phyloP scores from a whole-genome alignment of 2,888 invertebrate genomes.

The Opisthograptis luteolata region DNA sequence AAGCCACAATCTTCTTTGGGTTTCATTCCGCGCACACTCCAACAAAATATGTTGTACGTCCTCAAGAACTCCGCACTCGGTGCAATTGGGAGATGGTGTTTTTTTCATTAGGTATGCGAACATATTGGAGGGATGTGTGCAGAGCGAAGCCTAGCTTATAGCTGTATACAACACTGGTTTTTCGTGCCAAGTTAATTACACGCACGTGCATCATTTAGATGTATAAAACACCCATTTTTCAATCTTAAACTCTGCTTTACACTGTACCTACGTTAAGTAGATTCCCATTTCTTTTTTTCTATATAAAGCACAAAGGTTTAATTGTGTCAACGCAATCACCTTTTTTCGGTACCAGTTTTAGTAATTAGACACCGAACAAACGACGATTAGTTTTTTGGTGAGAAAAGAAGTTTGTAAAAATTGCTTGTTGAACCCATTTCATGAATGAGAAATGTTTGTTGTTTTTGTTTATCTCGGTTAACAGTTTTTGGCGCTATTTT shows the following conservation, averaged over 20 bases:
- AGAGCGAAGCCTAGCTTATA: too few species aligned
- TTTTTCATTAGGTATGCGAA: too few species aligned
- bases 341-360: conserved; percentile 12
- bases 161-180: too few species aligned
- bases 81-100: too few species aligned
- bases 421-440: conserved; percentile 12
- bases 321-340: conserved; percentile 31
- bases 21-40: too few species aligned
- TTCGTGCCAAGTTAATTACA: too few species aligned
- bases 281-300: conserved; percentile 21
- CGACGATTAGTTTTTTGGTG: conserved; percentile 7
- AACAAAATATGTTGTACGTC: too few species aligned
- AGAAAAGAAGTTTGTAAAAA: conserved; percentile 8
- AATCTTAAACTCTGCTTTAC: background rate
- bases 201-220: too few species aligned
- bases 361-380: conserved; percentile 8
- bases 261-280: background rate
- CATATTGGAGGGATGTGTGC: too few species aligned
- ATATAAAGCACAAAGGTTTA: conserved; percentile 26
- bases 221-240: too few species aligned
- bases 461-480: conserved; percentile 19
- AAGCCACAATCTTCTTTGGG: too few species aligned
- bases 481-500: conserved; percentile 9
- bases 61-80: too few species aligned
- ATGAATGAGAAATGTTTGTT: conserved; percentile 16